These are phyloP conservation scores for Anolis carolinensis DNA, from an alignment of 2,113 vertebrate species.

Conservation along the genomic window DNA sequence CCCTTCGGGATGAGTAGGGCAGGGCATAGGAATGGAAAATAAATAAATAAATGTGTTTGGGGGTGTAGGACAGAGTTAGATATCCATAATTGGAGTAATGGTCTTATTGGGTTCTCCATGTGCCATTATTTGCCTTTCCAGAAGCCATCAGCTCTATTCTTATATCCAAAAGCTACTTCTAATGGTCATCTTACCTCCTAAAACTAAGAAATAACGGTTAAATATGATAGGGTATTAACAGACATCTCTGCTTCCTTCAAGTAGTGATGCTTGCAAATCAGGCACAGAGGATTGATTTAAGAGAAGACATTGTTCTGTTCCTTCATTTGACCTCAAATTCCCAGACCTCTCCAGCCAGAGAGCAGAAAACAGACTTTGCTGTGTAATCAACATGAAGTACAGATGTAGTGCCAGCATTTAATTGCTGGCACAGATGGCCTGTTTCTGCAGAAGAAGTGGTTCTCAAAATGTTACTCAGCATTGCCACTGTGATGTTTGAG, in stretches of 20 bases:
- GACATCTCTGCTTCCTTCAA: background rate
- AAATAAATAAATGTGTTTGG: no score
- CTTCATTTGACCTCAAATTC: conserved; percentile 17
- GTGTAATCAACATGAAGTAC: conserved; percentile 24
- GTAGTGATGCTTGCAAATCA: background rate
- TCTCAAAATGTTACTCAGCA: conserved; percentile 61
- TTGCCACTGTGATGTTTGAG: conserved; percentile 41
- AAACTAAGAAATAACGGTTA: background rate
- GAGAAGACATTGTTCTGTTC: conserved; percentile 12
- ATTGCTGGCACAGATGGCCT: conserved; percentile 26
- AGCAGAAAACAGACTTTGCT: background rate
- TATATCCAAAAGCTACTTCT: background rate
- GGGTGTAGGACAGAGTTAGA: no score
- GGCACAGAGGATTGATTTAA: background rate
- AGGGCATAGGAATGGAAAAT: no score
- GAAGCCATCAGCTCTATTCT: background rate
- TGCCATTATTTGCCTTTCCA: background rate
- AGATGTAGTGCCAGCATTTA: background rate
- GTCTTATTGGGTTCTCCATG: background rate
- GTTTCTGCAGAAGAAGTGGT: conserved; percentile 34
- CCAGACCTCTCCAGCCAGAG: conserved; percentile 14
- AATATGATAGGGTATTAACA: background rate
- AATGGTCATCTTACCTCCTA: background rate
- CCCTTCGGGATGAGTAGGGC: no score
- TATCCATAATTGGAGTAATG: background rate